Evolutionary conservation across 2,888 invertebrate genomes (phyloP).

Genomic region (Poecilobothrus nobilitatus): DNA sequence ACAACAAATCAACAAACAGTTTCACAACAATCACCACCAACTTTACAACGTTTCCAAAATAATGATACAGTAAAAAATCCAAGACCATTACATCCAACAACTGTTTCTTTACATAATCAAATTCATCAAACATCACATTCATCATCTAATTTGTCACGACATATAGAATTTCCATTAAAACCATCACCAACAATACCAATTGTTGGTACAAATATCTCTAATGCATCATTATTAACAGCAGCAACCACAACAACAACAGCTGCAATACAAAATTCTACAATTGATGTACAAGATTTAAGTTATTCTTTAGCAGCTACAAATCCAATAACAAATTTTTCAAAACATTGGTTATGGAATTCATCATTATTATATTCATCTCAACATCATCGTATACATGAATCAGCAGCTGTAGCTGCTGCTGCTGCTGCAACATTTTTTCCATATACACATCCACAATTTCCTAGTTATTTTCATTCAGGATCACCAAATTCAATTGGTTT

Average conservation of each 20-base stretch:
- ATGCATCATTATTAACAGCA: constrained; percentile 7
- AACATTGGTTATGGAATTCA: constrained; percentile 45
- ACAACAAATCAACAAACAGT: background rate
- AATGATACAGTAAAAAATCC: constrained; percentile 17
- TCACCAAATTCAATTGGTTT: constrained; percentile 24
- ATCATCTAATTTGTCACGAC: background rate
- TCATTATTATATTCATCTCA: constrained; percentile 40
- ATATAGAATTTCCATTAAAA: constrained; percentile 32
- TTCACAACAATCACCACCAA: background rate
- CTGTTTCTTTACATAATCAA: constrained; percentile 8
- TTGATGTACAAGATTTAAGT: constrained; percentile 32
- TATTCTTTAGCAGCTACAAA: constrained; percentile 30
- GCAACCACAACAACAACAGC: constrained; percentile 14
- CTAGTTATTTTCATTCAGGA: constrained; percentile 27
- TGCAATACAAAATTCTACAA: constrained; percentile 23
- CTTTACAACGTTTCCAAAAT: background rate
- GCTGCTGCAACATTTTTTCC: constrained; percentile 23
- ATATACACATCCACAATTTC: constrained; percentile 30
- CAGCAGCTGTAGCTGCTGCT: constrained; percentile 25
- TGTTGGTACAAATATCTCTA: constrained; percentile 16
- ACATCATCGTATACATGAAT: constrained; percentile 34
- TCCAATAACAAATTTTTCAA: constrained; percentile 31
- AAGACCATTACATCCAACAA: constrained; percentile 16
- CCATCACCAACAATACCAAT: constrained; percentile 36
- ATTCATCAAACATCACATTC: background rate